Evolutionary conservation across 1,140 invertebrate genomes (phyloP), one percentile per base, ranked within the genome.

Genomic region (Bombus huntii): DNA sequence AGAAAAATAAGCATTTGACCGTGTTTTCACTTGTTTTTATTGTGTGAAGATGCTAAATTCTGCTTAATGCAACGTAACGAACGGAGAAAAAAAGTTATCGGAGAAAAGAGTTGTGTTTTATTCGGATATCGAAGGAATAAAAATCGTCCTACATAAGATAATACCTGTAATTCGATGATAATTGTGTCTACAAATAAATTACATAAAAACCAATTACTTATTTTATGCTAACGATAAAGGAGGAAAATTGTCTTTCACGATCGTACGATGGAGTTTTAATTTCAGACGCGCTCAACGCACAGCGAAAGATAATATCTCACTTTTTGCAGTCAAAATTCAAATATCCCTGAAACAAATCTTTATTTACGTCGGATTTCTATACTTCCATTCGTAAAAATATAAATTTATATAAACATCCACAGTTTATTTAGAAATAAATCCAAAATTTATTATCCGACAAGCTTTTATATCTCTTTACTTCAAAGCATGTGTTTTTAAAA

Each of bases 201-300:
- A 22, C 31, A 78, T 42, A 78, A n/a, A 42, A 42, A 42, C 18
- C 28, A 65, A 77, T 42, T 77, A 77, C 31, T 77, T 77, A 77
- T 77, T 77, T 65, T 5, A 0, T 15, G 15, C 1, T 13, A 28
- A 12, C 3, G 12, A 39, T 77, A 77, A 77, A 77, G 42, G 31
- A 6, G 15, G 57, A 62, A n/a, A 39, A 31, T 42, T 77, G 25
- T 4, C 3, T 42, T n/a, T 25, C 8, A 5, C 25, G 13, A 62
- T 13, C 3, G 34, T 39, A 18, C 31, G 13, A 34, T 42, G 13
- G 4, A 5, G 28, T 62, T 39, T 59, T 25, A 76, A 76, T 65
- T 77, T 18, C 9, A 42, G 5, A 25, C 25, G 5, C 18, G 1
- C 34, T 10, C 18, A 31, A 31, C 3, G 8, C 59, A 0, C 5